These are phyloP conservation scores for Zhengitettix transpicula DNA, from an alignment of 2,888 invertebrate genomes.

Conservation along the genomic window DNA sequence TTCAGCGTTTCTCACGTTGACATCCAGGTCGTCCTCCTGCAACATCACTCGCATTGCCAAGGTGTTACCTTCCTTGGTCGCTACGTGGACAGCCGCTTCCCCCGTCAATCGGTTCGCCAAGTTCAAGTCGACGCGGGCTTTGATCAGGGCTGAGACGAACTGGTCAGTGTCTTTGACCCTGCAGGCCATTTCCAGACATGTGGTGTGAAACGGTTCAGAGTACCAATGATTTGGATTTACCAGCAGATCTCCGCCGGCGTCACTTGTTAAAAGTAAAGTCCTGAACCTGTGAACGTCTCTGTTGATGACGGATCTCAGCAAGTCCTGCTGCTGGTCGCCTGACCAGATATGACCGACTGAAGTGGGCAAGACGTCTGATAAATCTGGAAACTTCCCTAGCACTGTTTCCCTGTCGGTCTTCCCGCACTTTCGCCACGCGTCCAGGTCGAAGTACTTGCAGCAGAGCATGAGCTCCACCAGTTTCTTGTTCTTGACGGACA, in stretches of 20 bases:
- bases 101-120: neutral
- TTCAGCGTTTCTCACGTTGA: no score
- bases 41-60: constrained; percentile 1
- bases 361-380: neutral
- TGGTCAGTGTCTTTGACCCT: neutral
- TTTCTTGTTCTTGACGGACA: neutral
- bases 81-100: neutral
- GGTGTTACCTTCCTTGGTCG: neutral
- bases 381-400: neutral
- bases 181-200: constrained; percentile 1
- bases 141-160: neutral
- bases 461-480: neutral
- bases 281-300: neutral
- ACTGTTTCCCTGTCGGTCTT: neutral
- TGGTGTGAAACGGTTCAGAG: constrained; percentile 1
- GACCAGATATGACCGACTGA: no score
- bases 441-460: neutral
- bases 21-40: no score
- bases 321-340: no score
- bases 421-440: neutral
- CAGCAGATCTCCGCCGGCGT: neutral
- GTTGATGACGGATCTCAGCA: no score
- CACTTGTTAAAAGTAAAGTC: neutral
- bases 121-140: neutral
- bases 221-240: constrained; percentile 2